Conservation (phyloP, 2,888 invertebrate species). For the Acleris literana region DNA sequence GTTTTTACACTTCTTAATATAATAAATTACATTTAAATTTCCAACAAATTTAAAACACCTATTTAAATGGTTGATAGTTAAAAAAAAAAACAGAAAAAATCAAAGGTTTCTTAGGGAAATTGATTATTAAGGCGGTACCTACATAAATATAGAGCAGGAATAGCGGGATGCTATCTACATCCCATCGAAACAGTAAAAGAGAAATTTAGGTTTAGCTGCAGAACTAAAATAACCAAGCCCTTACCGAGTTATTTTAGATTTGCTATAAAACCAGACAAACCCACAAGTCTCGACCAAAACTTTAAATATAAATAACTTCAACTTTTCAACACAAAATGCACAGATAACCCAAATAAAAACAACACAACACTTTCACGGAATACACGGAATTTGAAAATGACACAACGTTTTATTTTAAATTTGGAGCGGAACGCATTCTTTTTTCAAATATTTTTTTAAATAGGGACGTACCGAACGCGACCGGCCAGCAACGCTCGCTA, state of each 20-base stretch:
- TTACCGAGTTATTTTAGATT: slow-evolving; percentile 74
- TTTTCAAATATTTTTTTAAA: slow-evolving; percentile 42
- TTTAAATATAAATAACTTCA: slow-evolving; percentile 39
- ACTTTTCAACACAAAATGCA: slow-evolving; percentile 52
- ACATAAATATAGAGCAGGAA: no score
- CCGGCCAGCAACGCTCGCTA: slow-evolving; percentile 57
- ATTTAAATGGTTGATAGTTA: no score
- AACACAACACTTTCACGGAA: slow-evolving; percentile 20
- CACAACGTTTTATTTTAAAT: slow-evolving; percentile 37
- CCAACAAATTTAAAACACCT: no score
- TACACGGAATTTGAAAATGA: slow-evolving; percentile 17
- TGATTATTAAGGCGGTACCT: no score
- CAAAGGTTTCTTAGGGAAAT: background rate
- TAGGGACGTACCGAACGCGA: slow-evolving; percentile 68
- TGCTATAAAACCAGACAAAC: slow-evolving; percentile 68
- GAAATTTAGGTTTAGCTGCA: slow-evolving; percentile 51
- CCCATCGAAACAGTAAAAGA: slow-evolving; percentile 37
- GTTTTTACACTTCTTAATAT: background rate
- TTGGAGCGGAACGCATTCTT: slow-evolving; percentile 47
- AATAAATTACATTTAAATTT: background rate
- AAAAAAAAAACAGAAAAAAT: no score
- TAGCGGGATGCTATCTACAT: no score
- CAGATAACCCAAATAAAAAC: slow-evolving; percentile 48
- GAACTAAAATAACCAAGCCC: slow-evolving; percentile 67
- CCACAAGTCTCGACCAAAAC: slow-evolving; percentile 38